Conservation (phyloP, 2,888 invertebrate species). For the Leucania comma region DNA sequence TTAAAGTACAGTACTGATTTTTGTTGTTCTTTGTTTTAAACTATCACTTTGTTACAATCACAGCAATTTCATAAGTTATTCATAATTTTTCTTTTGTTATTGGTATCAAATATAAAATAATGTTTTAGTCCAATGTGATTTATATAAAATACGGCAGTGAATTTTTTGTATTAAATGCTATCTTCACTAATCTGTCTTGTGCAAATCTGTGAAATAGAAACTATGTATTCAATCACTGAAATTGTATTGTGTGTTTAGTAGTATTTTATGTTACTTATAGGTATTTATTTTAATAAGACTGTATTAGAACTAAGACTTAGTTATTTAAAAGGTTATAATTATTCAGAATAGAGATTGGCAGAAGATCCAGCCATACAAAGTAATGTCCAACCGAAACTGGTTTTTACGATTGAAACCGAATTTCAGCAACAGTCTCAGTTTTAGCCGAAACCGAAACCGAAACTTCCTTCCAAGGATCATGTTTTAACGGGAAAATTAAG, state of each 20-base stretch:
- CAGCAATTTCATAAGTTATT: constrained; percentile 3
- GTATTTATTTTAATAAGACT: constrained; percentile 6
- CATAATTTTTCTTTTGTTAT: constrained; percentile 2
- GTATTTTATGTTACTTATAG: neutral
- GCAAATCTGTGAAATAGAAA: neutral
- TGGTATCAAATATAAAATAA: neutral
- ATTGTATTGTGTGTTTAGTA: neutral
- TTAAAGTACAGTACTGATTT: constrained; percentile 1
- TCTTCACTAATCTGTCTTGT: neutral
- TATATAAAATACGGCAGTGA: neutral
- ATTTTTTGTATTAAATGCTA: neutral
- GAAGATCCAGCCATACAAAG: constrained; percentile 17
- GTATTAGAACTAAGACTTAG: constrained; percentile 3
- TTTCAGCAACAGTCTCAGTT: no score
- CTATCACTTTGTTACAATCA: neutral
- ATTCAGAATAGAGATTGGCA: neutral
- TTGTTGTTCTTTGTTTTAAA: neutral
- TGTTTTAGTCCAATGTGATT: neutral
- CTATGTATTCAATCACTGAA: neutral
- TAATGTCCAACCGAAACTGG: no score
- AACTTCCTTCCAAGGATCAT: no score
- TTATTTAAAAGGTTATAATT: constrained; percentile 46
- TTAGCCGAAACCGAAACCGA: no score
- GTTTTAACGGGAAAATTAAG: no score
- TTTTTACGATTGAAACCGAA: no score